Evolutionary conservation across 1,140 invertebrate genomes (phyloP), one percentile per base, ranked within the genome.

Genomic region (Cydia fagiglandana): DNA sequence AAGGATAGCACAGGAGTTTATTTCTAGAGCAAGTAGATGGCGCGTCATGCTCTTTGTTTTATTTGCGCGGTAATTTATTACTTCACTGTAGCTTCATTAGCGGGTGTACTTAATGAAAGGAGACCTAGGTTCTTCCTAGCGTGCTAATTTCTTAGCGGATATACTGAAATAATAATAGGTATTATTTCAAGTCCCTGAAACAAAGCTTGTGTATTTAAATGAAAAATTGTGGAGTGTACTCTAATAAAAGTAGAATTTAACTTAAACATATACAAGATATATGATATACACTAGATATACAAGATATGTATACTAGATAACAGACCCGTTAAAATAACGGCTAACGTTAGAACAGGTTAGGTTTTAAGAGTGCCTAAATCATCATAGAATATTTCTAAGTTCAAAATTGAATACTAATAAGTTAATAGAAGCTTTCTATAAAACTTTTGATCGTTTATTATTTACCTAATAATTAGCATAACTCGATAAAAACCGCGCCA

Each of bases 381-480:
- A 47, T 47, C 45, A 0, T 15, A 47, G 3, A 47, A 47, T 47
- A 47, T 47, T 47, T 4, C 3, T 4, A 47, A 47, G 45, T 47
- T 47, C 45, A 47, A 10, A 47, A 47, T 47, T 47, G 45, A 47
- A 47, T 15, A 47, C 7, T 53, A 53, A 53, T n/a, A n/a, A 53
- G 10, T 7, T 17, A 53, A 53, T 17, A 47, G 50, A 53, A 53
- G 50, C 50, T 53, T 53, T 53, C 50, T 53, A 53, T n/a, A 53
- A 53, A 53, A n/a, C 50, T n/a, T 3, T 0, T 6, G n/a, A 24
- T 4, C 12, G 2, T 41, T 38, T 75, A 17, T 34, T 75, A 75
- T 64, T 66, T 75, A 64, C 34, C 20, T 47, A 64, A 13, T 87
- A 86, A 83, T 90, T 89, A 91, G 90, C 89, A 91, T 47, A 47